Evolutionary conservation across 2,888 invertebrate genomes (phyloP), one percentile per base, ranked within the genome.

Genomic region (Protonemura montana): DNA sequence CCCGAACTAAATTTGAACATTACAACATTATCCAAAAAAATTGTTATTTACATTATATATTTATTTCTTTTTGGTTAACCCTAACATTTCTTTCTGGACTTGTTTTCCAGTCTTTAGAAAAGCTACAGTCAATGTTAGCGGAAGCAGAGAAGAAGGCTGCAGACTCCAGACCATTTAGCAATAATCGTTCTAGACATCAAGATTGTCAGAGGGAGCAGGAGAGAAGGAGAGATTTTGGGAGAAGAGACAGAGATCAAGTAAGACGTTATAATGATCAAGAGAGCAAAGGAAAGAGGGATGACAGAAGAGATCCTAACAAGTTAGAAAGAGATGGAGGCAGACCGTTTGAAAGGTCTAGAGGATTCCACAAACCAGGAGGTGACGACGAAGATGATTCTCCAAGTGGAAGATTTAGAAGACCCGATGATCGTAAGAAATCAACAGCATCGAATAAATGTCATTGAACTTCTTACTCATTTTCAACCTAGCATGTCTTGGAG

Each of bases 51-150:
- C n/a, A n/a, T n/a, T n/a, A n/a, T n/a, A n/a, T n/a, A n/a, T n/a
- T n/a, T n/a, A n/a, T n/a, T n/a, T n/a, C n/a, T n/a, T n/a, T n/a
- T n/a, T n/a, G n/a, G n/a, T n/a, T n/a, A n/a, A n/a, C n/a, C n/a
- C n/a, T n/a, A n/a, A n/a, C n/a, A n/a, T n/a, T n/a, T n/a, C n/a
- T n/a, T n/a, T n/a, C n/a, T n/a, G n/a, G n/a, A n/a, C n/a, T n/a
- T n/a, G n/a, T n/a, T n/a, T 27, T 30, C 76, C 89, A 93, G 93
- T 93, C 93, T 21, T 89, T 94, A 87, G 91, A 92, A 86, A 91
- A 91, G 84, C 91, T 94, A 85, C 89, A 92, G 88, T 89, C 90
- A 0, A 91, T 93, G 92, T 91, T 94, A 80, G 90, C 89, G 29
- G 92, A 92, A 88, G 93, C 93, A n/a, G 93, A 93, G 89, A 89